phyloP scores from a whole-genome alignment of 2,888 invertebrate genomes.

The Cheilosia vernalis region DNA sequence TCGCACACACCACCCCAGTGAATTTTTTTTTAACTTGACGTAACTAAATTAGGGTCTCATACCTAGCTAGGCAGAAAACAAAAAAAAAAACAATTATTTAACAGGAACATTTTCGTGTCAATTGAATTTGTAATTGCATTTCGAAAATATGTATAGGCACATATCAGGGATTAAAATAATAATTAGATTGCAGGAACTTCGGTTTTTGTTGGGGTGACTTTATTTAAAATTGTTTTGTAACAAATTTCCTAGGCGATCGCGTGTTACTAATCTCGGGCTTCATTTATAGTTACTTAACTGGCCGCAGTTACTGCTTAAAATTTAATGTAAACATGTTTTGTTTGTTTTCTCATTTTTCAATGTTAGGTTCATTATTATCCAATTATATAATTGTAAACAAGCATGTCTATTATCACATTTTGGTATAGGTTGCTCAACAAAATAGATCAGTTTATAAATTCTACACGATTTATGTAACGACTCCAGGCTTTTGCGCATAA shows the following conservation, averaged over 20 bases:
- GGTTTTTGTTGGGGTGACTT: neutral
- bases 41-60: conserved; percentile 45
- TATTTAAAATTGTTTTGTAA: neutral
- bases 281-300: neutral
- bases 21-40: conserved; percentile 19
- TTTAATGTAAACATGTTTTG: too few species aligned
- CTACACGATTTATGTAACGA: too few species aligned
- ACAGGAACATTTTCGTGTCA: neutral
- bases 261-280: conserved; percentile 7
- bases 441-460: too few species aligned
- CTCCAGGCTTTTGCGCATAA: too few species aligned
- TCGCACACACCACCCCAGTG: conserved; percentile 13
- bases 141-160: neutral
- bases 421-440: too few species aligned
- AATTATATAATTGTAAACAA: too few species aligned
- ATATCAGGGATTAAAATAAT: conserved; percentile 27
- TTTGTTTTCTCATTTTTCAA: too few species aligned
- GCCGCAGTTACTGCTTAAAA: too few species aligned
- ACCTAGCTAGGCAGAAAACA: conserved; percentile 7
- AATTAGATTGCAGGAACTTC: conserved; percentile 1
- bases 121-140: conserved; percentile 28
- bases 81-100: neutral
- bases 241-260: conserved; percentile 2
- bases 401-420: too few species aligned
- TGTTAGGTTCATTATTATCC: too few species aligned